Base-by-base conservation (phyloP, 2,113 vertebrate species). In the Peromyscus polionotus region DNA sequence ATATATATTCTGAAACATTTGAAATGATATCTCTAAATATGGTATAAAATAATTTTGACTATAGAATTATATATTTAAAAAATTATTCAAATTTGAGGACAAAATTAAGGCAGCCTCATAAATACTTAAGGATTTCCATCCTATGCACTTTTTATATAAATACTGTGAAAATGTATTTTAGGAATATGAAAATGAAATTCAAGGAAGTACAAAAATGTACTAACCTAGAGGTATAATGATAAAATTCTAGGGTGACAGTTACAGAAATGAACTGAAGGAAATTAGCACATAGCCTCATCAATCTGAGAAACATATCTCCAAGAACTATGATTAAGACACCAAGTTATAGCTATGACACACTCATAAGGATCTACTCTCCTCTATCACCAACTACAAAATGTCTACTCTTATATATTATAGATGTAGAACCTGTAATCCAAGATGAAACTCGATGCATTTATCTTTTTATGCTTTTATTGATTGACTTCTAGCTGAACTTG, bases 71-170 rank as follows among this genome's bases (percentile, higher is more conserved):
- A 75, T 73, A 75, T 75, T 31, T 95, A n/a, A 68, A 68, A 89
- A 70, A 87, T 80, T n/a, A 76, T 95, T 85, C 61, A 90, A 61
- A 93, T 79, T 85, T 77, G n/a, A 86, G 10, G 90, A 39, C 42
- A 87, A 91, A 65, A 91, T 91, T 65, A 88, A 94, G 39, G 8
- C 7, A 92, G 45, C 39, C 24, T 94, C 39, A 39, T 17, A 83
- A 28, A 67, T 33, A 42, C 65, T 54, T 80, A 75, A 22, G 24
- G 17, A 65, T 68, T 83, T 76, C 45, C 11, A 51, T 88, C 45
- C 4, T 54, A 67, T 70, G 42, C 22, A 65, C 86, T 79, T n/a
- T 85, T 91, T 76, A 91, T 75, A 54, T 70, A 73, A 91, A 95
- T 59, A 39, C 7, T 91, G 31, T 87, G 67, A 80, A 96, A 73